Conservation (phyloP, 2,888 invertebrate genomes). For the Enchytraeus crypticus region DNA sequence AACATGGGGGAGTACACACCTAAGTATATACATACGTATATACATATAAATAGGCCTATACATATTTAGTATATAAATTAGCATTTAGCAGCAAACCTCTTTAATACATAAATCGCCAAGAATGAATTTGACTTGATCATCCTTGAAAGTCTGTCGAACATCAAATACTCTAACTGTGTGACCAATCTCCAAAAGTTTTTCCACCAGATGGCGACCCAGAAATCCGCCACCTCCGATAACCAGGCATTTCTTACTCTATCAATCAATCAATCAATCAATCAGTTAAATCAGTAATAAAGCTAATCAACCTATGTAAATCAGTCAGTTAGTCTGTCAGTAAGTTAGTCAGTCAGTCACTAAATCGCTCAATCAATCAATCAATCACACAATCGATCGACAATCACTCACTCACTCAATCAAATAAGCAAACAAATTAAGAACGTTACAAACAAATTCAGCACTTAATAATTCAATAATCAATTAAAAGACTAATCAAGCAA, state of each 20-base stretch:
- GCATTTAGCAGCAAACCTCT: constrained; percentile 33
- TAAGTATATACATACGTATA: not conserved
- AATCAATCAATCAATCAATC: not conserved
- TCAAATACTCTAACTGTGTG: constrained; percentile 36
- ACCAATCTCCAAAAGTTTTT: constrained; percentile 30
- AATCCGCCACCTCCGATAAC: constrained; percentile 41
- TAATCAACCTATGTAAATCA: too few species aligned
- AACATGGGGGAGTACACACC: too few species aligned
- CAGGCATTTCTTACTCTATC: constrained; percentile 21
- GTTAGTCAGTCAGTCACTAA: too few species aligned
- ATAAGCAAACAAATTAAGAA: too few species aligned
- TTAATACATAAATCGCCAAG: constrained; percentile 36
- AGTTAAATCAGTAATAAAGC: not conserved
- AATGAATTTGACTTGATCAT: constrained; percentile 30
- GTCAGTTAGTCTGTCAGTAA: too few species aligned
- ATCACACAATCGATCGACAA: too few species aligned
- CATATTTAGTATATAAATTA: too few species aligned
- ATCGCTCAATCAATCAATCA: too few species aligned
- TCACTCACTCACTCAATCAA: too few species aligned
- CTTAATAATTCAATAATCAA: too few species aligned
- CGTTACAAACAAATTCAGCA: too few species aligned
- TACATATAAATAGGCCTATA: not conserved
- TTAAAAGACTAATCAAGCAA: too few species aligned
- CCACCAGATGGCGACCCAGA: constrained; percentile 37
- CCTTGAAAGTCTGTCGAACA: constrained; percentile 32